Conservation (phyloP, 2,888 invertebrate species). For the Leptinotarsa haldemani region DNA sequence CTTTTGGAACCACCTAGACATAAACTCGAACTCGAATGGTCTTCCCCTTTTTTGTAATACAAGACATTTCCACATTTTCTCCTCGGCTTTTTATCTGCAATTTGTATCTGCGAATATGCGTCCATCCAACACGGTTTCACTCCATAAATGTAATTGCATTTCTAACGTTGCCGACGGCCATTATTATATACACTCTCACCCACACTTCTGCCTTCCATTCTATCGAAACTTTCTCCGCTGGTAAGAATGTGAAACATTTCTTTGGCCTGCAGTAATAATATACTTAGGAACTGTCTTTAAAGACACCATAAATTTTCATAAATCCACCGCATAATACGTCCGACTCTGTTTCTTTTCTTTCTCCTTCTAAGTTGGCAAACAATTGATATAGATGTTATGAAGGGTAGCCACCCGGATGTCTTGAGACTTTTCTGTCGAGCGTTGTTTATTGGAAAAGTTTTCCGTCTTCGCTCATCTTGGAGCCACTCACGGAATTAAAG, state of each 20-base stretch:
- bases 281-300: constrained; percentile 25
- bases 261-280: background rate
- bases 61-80: background rate
- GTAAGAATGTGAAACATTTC: constrained; percentile 10
- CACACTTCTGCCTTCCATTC: constrained; percentile 4
- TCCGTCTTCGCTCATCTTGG: background rate
- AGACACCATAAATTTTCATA: constrained; percentile 58
- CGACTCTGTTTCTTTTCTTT: constrained; percentile 27
- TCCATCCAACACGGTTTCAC: background rate
- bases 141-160: constrained; percentile 18
- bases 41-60: no score
- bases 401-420: constrained; percentile 37
- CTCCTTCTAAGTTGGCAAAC: constrained; percentile 47
- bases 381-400: constrained; percentile 48
- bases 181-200: background rate
- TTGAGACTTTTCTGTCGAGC: constrained; percentile 14
- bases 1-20: no score
- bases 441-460: constrained; percentile 19
- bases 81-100: background rate
- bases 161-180: constrained; percentile 8
- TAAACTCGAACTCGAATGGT: no score
- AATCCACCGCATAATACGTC: constrained; percentile 49
- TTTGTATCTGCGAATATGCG: background rate
- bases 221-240: constrained; percentile 10
- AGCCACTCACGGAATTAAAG: background rate